Base-by-base conservation (phyloP, 2,797 vertebrate species). In the Pipistrellus pygmaeus region DNA sequence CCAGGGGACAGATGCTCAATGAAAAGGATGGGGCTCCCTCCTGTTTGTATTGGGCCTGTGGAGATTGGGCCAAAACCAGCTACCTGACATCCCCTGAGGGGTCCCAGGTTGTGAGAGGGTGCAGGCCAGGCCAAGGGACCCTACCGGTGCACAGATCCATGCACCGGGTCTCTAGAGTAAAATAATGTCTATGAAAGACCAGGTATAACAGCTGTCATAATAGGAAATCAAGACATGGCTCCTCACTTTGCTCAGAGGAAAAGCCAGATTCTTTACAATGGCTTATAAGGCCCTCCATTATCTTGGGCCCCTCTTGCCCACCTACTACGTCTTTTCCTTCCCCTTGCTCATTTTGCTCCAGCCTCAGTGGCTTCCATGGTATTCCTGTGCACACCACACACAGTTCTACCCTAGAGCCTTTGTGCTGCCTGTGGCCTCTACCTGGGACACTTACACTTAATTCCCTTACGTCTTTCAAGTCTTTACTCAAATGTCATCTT, bases 401-500 rank as follows among this genome's bases (percentile, higher is more conserved):
- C 60, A 90, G 1, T 73, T 21, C 27, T 51, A 82, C 38, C 66
- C 81, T 23, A 78, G 25, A 46, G 41, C 13, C 73, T 71, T 27
- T 76, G 32, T n/a, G 85, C 1, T 85, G 64, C 21, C 76, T 57
- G 4, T 53, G 68, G 30, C 44, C 73, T 78, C 78, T 83, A 12
- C 55, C 46, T 44, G 30, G 25, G 66, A 44, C 35, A 86, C 35
- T 84, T 46, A 77, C 25, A 73, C 75, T 57, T 91, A 77, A 71
- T 8, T 80, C 51, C 11, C 11, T 86, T 84, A 15, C 1, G 23
- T 44, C 27, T 75, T 87, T 41, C 44, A 85, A 57, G 30, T 93
- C 55, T 94, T 88, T 66, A 84, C 44, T 75, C 57, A 82, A 73
- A 82, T 32, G 25, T 48, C 32, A 57, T 38, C 35, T 90, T 90